Base-by-base conservation (phyloP, 2,113 vertebrate species). In the Blennius ocellaris region DNA sequence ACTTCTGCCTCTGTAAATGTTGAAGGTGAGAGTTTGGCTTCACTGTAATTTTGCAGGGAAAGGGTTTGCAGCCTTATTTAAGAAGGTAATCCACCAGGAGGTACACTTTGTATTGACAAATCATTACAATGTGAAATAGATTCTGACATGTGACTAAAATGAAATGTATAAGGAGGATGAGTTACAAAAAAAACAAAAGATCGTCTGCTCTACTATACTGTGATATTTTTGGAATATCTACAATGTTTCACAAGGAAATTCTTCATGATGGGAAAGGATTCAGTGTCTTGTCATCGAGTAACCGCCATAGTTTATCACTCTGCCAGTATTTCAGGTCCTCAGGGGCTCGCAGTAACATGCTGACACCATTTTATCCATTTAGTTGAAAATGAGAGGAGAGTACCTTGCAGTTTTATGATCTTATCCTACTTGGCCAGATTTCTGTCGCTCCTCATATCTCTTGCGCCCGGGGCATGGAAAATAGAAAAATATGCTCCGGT, bases 361-460 rank as follows among this genome's bases (percentile, higher is more conserved):
- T 90, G 88, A 93, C 88, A 92, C 83, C 89, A 84, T 90, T 91
- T 90, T 90, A 83, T 90, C 86, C 87, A 89, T 92, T 92, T 93
- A 91, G 85, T 85, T 82, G 84, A 92, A 92, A 90, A 90, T 92
- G 85, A 91, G 88, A 88, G 90, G 83, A 90, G 89, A 90, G 84
- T 86, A 87, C 88, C 86, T 89, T 70, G 76, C 79, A 88, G 84
- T 91, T 93, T 93, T 93, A 93, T 86, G 88, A 91, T 89, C 86
- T 84, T 90, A 89, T 92, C 89, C 87, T 83, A 82, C 89, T 93
- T 92, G 93, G 90, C 85, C 17, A 68, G 70, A 76, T 87, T 89
- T 92, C 88, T 90, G 90, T 91, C 80, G 58, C 86, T 91, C 70
- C 79, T 84, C 87, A 86, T 89, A 88, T 89, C 80, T 89, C 85